These are phyloP conservation scores for Linnaemya vulpina DNA, from an alignment of 2,888 invertebrate genomes.

Conservation along the genomic window DNA sequence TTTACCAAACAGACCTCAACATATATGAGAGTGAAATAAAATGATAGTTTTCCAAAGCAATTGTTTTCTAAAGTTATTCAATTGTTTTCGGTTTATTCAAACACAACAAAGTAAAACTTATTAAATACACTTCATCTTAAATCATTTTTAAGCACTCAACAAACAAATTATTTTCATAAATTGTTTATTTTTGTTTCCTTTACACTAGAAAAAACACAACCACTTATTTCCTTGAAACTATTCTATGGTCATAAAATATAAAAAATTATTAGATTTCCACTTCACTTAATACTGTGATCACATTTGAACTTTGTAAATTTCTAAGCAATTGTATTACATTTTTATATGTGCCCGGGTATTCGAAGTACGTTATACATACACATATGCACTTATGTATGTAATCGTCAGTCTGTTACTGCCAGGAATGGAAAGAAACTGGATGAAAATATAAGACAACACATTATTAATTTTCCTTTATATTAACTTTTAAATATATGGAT, in stretches of 20 bases:
- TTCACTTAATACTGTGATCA: slow-evolving; percentile 63
- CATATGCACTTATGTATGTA: not conserved
- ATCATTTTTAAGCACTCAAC: not conserved
- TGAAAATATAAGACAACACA: slow-evolving; percentile 12
- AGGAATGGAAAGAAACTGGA: slow-evolving; percentile 14
- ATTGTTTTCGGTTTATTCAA: not conserved
- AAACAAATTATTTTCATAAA: slow-evolving; percentile 45
- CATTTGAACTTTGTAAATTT: slow-evolving; percentile 62
- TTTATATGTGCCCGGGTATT: not conserved
- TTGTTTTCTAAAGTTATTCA: not conserved
- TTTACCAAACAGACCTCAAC: not conserved
- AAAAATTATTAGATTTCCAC: slow-evolving; percentile 67
- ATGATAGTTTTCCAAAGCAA: too few relatives aligned
- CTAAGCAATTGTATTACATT: slow-evolving; percentile 66
- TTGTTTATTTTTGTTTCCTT: slow-evolving; percentile 24
- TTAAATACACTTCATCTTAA: not conserved
- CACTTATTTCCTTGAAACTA: slow-evolving; percentile 44
- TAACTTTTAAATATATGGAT: slow-evolving; percentile 61
- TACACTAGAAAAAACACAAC: not conserved
- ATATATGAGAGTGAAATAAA: not conserved
- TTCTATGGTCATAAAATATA: slow-evolving; percentile 58
- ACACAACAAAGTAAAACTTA: not conserved
- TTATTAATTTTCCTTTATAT: slow-evolving; percentile 69
- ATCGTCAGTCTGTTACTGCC: not conserved
- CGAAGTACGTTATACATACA: not conserved